Percentiles rank a stretch among this genome's conserved stretches.
Evolutionary conservation across 2,113 vertebrate species (phyloP).

Genomic region (Mormyrus lacerda): DNA sequence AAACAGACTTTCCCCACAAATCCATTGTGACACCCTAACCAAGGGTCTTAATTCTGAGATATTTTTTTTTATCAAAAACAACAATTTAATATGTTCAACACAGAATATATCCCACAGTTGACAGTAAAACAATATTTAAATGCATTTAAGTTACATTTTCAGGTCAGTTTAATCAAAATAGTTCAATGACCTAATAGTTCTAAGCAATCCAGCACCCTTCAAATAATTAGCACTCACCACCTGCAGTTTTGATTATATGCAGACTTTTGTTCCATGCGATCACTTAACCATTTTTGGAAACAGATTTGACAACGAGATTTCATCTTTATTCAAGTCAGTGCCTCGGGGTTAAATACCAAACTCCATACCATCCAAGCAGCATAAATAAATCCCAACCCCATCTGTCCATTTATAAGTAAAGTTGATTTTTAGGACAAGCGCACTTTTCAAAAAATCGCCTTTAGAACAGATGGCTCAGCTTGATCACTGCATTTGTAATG

Average conservation of each 20-base stretch:
- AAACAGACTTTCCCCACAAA: background rate
- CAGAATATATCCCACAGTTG: background rate
- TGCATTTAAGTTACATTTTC: background rate
- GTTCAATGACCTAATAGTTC: background rate
- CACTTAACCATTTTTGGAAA: too few relatives aligned
- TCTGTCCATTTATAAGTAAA: too few relatives aligned
- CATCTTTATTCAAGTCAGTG: background rate
- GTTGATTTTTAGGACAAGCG: too few relatives aligned
- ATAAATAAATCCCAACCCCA: too few relatives aligned
- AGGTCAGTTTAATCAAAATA: background rate
- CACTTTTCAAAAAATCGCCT: too few relatives aligned
- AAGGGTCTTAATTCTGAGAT: background rate
- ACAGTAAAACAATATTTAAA: background rate
- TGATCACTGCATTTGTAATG: too few relatives aligned
- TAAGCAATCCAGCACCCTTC: background rate
- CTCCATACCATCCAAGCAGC: background rate
- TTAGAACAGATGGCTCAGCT: too few relatives aligned
- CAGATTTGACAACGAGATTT: background rate
- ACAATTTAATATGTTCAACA: background rate
- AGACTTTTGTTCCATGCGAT: background rate
- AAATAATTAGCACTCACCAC: background rate
- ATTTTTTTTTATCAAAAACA: background rate
- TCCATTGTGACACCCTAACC: background rate
- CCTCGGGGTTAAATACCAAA: background rate
- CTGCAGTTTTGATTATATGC: background rate